Evolutionary conservation across 2,797 vertebrate species (phyloP), one percentile per base, ranked within the genome.

Genomic region (Danio jaintianensis): DNA sequence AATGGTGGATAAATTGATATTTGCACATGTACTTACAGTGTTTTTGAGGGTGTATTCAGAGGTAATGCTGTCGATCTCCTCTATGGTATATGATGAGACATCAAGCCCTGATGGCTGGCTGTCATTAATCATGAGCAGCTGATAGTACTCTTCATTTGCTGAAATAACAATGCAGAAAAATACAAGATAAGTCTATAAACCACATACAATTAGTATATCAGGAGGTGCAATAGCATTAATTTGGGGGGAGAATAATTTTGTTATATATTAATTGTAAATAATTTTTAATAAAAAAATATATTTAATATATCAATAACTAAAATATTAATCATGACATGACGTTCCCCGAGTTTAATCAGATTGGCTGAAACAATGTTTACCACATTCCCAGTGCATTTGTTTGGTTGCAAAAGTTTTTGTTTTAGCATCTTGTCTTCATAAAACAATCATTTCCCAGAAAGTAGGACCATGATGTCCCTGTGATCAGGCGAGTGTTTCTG

Each of bases 131-230:
- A 95, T 95, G 80, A 96, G 89, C 89, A 98, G 87, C 84, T 97
- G 96, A 87, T 96, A 98, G 83, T 99, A 98, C 59, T 99, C 96
- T 83, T 99, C 97, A 81, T 94, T 99, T 29, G 97, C 98, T 99
- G 43, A 81, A 6, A 67, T 68, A 71, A 85, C 87, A 55, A 52
- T 4, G 11, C 6, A 48, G 22, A 22, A 22, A 0, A 20, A 6
- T 1, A 8, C 13, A 63, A 22, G 18, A 58, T 29, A 43, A 76
- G 40, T 3, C 0, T 4, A 67, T 45, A 1, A 18, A 7, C 56
- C 29, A 52, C 40, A 6, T 79, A n/a, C 5, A 68, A 47, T 40
- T 18, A 11, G 36, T 0, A 11, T 5, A 12, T 38, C 15, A 45
- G 36, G 42, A 45, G 1, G 4, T 47, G 45, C 29, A 29, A 29